Conservation (phyloP, 2,113 vertebrate genomes). For the Indicator indicator region DNA sequence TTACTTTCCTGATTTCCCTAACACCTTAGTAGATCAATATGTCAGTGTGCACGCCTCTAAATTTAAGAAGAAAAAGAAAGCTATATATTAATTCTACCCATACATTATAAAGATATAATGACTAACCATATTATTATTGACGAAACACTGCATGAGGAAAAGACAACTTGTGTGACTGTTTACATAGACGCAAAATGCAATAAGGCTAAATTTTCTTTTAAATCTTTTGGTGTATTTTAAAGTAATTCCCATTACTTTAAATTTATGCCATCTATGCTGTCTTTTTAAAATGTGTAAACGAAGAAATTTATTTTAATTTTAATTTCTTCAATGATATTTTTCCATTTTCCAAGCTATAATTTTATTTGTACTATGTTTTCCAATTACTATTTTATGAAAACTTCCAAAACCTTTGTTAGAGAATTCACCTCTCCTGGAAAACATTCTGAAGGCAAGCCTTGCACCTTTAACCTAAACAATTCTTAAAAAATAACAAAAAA, state of each 20-base stretch:
- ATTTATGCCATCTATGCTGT: not conserved
- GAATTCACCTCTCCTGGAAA: not conserved
- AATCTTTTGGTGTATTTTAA: accelerated
- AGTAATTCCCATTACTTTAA: not conserved
- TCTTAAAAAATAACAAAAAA: not conserved
- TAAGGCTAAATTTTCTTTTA: not conserved
- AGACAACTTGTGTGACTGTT: not conserved
- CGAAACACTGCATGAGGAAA: not conserved
- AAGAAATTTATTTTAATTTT: not conserved
- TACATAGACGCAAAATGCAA: not conserved
- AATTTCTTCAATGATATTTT: not conserved
- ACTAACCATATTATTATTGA: not conserved
- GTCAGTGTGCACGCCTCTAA: not conserved
- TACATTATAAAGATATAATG: not conserved
- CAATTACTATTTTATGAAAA: not conserved
- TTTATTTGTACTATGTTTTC: not conserved
- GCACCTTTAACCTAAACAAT: not conserved
- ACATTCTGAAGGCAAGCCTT: not conserved
- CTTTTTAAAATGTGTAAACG: not conserved
- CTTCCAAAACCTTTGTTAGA: not conserved
- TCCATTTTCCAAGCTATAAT: not conserved
- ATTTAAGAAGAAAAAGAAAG: not conserved
- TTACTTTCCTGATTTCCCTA: not conserved
- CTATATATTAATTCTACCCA: not conserved
- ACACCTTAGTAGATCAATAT: not conserved